A percentile compares a stretch with the other conserved stretches of the same genome.
Conservation (phyloP, 2,888 invertebrate species). For the Caenorhabditis sp. region DNA sequence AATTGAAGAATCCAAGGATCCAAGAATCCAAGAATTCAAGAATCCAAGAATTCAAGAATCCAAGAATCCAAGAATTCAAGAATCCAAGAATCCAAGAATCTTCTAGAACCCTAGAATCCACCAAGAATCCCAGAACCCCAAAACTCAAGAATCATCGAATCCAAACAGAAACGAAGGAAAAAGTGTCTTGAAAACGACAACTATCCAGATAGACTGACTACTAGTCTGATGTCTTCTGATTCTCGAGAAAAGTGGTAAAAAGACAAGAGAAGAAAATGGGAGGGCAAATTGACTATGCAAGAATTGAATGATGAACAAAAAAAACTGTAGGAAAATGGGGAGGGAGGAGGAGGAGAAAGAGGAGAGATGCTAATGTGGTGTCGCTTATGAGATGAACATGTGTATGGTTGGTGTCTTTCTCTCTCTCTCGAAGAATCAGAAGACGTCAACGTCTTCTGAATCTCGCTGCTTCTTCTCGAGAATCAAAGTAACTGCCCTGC, state of each 20-base stretch:
- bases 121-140: not conserved
- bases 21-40: not conserved
- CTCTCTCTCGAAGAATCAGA: not conserved
- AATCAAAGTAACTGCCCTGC: conserved; percentile 7
- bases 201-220: not conserved
- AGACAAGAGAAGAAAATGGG: conserved; percentile 1
- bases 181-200: too few species aligned
- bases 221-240: not conserved
- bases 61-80: not conserved
- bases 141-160: too few species aligned
- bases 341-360: too few species aligned
- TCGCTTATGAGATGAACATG: conserved; percentile 21
- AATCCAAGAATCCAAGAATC: not conserved
- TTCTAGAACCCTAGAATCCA: not conserved
- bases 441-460: conserved; percentile 17
- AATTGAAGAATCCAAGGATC: not conserved
- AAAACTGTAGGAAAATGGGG: conserved; percentile 1
- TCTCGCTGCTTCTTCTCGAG: conserved; percentile 1
- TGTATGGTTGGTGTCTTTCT: not conserved
- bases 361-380: conserved; percentile 21
- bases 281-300: conserved; percentile 10
- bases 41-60: not conserved
- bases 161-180: too few species aligned
- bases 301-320: conserved; percentile 9
- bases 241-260: conserved; percentile 4